These are phyloP conservation scores for Seriola rivoliana DNA, from an alignment of 2,113 vertebrate genomes.

Conservation along the genomic window DNA sequence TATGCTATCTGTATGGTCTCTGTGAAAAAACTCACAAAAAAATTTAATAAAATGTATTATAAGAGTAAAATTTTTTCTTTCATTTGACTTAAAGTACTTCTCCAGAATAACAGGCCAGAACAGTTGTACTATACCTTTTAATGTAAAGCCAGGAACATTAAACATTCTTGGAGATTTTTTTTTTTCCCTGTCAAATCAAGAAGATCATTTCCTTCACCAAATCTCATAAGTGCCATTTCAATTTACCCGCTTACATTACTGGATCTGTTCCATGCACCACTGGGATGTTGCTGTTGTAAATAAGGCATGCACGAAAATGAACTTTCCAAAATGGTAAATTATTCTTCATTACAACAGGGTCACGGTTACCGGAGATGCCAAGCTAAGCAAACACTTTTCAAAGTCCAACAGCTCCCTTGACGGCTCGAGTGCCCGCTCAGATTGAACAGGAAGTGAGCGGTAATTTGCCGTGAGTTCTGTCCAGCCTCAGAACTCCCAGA, in stretches of 20 bases:
- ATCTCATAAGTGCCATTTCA: constrained; percentile 48
- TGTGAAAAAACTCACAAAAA: not conserved
- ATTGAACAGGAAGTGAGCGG: constrained; percentile 80
- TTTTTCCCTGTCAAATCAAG: constrained; percentile 8
- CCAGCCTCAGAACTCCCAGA: constrained; percentile 81
- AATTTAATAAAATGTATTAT: not conserved
- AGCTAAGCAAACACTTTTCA: constrained; percentile 82
- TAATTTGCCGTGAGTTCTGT: constrained; percentile 84
- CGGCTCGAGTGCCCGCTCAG: constrained; percentile 69
- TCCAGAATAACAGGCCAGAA: not conserved
- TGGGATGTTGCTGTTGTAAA: constrained; percentile 65
- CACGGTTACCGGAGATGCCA: constrained; percentile 75
- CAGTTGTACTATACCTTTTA: not conserved
- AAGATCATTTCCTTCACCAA: constrained; percentile 19
- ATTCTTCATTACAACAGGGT: constrained; percentile 76
- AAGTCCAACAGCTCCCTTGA: constrained; percentile 81
- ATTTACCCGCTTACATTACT: constrained; percentile 33
- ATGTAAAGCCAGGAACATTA: constrained; percentile 1
- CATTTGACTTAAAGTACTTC: not conserved
- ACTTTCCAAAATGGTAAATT: constrained; percentile 67
- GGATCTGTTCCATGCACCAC: constrained; percentile 35
- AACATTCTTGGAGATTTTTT: constrained; percentile 22
- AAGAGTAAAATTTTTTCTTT: not conserved
- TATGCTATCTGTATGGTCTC: not conserved
- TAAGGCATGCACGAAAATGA: constrained; percentile 64